Evolutionary conservation across 2,797 vertebrate genomes (phyloP), one percentile per base, ranked within the genome.

Genomic region (Clamator glandarius): DNA sequence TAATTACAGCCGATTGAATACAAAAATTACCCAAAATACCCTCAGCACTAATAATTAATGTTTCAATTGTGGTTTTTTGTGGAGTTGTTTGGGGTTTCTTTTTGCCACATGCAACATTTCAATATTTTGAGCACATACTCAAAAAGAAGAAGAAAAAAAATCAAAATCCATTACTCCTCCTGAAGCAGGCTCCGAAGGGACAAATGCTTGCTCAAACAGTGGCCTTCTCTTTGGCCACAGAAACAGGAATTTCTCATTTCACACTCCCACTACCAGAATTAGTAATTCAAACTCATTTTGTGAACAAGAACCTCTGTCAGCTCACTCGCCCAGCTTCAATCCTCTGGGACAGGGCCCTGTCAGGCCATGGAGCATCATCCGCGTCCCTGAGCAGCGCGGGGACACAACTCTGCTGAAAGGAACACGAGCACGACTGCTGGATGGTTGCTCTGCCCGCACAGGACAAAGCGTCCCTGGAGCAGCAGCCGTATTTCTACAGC

Each of bases 1-100:
- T 95, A 96, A 97, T 96, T 95, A 97, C 90, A 95, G 95, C 61
- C 26, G n/a, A 94, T 72, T 95, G 91, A 93, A 94, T 91, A 87
- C 62, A 90, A 96, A 97, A 97, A 95, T 93, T 52, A 90, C 87
- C 96, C 92, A 90, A 97, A 96, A 95, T 88, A 92, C 72, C 95
- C 96, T 70, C 86, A 86, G 92, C 70, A 59, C 94, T 94, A 96
- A 96, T 95, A 94, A 96, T 96, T 95, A 95, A 96, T 92, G 68
- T 77, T 92, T 90, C 90, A 94, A 95, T 74, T 83, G 67, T 81
- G 44, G 2, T 12, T 74, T 58, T 84, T 89, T 2, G 8, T 59
- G 57, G 24, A 31, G 29, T 63, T 80, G 42, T 44, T 44, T 44
- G 39, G n/a, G n/a, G n/a, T n/a, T 11, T 62, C 50, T 58, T 35